phyloP scores from a whole-genome alignment of 2,888 invertebrate species.

The Ornithoptera alexandrae region DNA sequence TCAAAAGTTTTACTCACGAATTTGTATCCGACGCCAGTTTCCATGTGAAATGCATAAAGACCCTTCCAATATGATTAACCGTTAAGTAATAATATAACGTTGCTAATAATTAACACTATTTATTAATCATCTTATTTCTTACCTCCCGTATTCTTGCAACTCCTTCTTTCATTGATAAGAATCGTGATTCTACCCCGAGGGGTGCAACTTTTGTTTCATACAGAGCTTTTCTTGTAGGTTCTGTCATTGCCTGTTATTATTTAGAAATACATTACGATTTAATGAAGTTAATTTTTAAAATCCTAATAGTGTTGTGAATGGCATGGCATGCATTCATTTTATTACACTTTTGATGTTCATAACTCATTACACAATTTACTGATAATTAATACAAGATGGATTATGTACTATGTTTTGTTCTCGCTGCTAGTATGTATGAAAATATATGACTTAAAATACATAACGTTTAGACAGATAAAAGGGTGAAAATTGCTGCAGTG shows the following conservation, averaged over 20 bases:
- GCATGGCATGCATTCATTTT: too few species aligned
- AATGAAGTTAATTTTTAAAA: too few species aligned
- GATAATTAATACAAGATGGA: too few species aligned
- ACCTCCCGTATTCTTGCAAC: slow-evolving; percentile 78
- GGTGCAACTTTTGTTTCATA: slow-evolving; percentile 83
- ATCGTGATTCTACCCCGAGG: slow-evolving; percentile 77
- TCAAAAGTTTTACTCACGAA: slow-evolving; percentile 83
- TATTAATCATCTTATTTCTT: slow-evolving; percentile 2
- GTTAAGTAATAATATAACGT: neutral
- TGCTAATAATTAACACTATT: too few species aligned
- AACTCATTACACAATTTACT: too few species aligned
- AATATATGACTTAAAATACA: too few species aligned
- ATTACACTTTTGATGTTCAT: too few species aligned
- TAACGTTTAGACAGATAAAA: too few species aligned
- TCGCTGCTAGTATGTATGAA: too few species aligned
- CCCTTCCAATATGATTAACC: slow-evolving; percentile 55
- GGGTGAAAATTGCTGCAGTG: too few species aligned
- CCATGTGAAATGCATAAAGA: slow-evolving; percentile 84
- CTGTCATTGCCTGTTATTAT: slow-evolving; percentile 79
- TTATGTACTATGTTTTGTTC: too few species aligned
- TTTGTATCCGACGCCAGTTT: slow-evolving; percentile 83
- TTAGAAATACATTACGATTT: neutral
- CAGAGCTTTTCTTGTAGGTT: slow-evolving; percentile 81
- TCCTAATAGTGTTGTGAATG: too few species aligned
- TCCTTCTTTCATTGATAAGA: slow-evolving; percentile 82